Evolutionary conservation across 2,888 invertebrate genomes (phyloP), one percentile per base, ranked within the genome.

Genomic region (Hydriomena furcata): DNA sequence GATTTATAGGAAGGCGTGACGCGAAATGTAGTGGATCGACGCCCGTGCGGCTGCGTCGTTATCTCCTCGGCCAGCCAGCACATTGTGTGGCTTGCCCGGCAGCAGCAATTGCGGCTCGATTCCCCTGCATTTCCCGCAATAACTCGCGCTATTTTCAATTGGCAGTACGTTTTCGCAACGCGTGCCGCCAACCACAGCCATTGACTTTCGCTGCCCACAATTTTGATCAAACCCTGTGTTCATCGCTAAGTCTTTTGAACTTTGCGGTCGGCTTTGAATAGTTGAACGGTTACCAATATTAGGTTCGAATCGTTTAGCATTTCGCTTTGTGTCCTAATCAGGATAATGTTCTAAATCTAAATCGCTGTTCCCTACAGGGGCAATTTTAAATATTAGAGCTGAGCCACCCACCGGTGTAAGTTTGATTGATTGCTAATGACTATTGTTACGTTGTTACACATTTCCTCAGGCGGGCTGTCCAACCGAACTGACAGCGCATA

Each of bases 341-440:
- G 32, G 43, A 13, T 25, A 10, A 13, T 46, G 17, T 45, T 35
- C 23, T 20, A 42, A 54, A 13, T 35, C n/a, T 6, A 43, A 12
- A 8, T 12, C 24, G 42, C 8, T 36, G 35, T 48, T 48, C 40
- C 48, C 32, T 32, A 66, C 62, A 81, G 82, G 79, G 76, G 65
- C 75, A 74, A 81, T 84, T 82, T 80, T 57, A 67, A 66, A 73
- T 56, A 61, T 51, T 64, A 68, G 67, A 68, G 66, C 65, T 67
- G 56, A 68, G 61, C 76, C 80, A 74, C 80, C 79, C 78, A 79
- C 77, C 63, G 65, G 66, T 78, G 66, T 68, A 68, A 7, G 32
- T 52, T 46, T 78, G 84, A 88, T 88, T 86, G 88, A 87, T 86
- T 84, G 84, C 82, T 80, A 85, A 86, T 83, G 76, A 80, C 81